phyloP scores from a whole-genome alignment of 1,140 invertebrate genomes.

The Mactra quadrangularis region DNA sequence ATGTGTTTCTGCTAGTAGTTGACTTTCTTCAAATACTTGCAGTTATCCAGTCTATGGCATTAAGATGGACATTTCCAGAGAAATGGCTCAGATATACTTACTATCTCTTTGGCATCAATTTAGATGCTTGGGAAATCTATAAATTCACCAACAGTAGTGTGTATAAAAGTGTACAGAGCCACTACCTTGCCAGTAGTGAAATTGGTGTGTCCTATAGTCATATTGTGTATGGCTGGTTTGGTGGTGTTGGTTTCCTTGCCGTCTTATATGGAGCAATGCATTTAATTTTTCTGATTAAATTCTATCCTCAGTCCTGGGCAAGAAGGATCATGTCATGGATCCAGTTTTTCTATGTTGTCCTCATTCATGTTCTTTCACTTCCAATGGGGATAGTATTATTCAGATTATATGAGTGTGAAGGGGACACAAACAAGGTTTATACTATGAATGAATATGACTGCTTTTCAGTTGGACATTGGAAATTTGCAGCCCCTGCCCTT shows the following conservation, averaged over 20 bases:
- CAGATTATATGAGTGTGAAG: slow-evolving; percentile 78
- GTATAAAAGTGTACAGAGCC: slow-evolving; percentile 72
- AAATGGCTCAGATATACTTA: slow-evolving; percentile 73
- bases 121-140: slow-evolving; percentile 80
- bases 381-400: slow-evolving; percentile 75
- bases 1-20: slow-evolving; percentile 72
- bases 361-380: slow-evolving; percentile 76
- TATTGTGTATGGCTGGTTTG: slow-evolving; percentile 71
- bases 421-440: slow-evolving; percentile 67
- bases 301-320: slow-evolving; percentile 70
- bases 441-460: slow-evolving; percentile 74
- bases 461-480: slow-evolving; percentile 75
- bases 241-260: slow-evolving; percentile 59
- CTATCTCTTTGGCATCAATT: slow-evolving; percentile 77
- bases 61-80: slow-evolving; percentile 77
- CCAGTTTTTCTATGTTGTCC: slow-evolving; percentile 68
- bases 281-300: slow-evolving; percentile 60
- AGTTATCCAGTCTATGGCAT: slow-evolving; percentile 76
- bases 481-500: slow-evolving; percentile 70
- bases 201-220: slow-evolving; percentile 69
- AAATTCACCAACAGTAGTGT: slow-evolving; percentile 72
- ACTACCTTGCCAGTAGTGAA: slow-evolving; percentile 69
- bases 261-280: slow-evolving; percentile 65
- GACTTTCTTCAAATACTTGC: slow-evolving; percentile 79
- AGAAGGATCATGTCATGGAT: slow-evolving; percentile 67